These are phyloP conservation scores for Ciconia stormi DNA, from an alignment of 2,113 vertebrate species.

Conservation along the genomic window DNA sequence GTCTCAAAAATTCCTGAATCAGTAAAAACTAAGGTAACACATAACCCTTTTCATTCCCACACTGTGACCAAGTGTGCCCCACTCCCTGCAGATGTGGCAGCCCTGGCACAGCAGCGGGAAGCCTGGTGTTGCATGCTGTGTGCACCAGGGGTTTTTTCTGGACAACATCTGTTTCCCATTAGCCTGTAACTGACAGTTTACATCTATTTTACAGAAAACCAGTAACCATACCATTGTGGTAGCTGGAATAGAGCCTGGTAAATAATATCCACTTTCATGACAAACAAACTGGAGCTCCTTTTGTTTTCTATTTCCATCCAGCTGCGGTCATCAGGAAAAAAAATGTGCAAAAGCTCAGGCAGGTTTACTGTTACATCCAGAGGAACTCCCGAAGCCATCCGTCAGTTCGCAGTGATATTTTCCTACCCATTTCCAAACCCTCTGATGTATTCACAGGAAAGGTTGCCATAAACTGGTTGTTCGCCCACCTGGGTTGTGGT, in stretches of 20 bases:
- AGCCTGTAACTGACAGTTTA: not conserved
- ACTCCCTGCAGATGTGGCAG: not conserved
- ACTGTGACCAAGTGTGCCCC: accelerated
- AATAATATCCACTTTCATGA: not conserved
- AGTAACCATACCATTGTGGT: not conserved
- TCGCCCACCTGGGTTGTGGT: not conserved
- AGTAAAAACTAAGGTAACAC: not conserved
- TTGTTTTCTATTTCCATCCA: not conserved
- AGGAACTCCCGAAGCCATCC: not conserved
- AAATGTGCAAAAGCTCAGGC: not conserved
- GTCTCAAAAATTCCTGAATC: not conserved
- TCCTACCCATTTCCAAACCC: not conserved
- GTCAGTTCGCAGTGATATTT: not conserved
- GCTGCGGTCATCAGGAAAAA: not conserved
- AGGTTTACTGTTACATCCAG: not conserved
- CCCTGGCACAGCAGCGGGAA: not conserved
- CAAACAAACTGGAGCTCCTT: not conserved
- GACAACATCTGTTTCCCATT: slow-evolving; percentile 12
- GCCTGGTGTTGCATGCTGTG: not conserved
- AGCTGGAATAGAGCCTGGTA: not conserved
- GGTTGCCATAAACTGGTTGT: not conserved
- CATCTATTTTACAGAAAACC: not conserved
- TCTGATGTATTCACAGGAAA: not conserved
- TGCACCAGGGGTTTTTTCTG: not conserved
- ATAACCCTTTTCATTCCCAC: not conserved